These are phyloP conservation scores for Zaprionus taronus DNA, from an alignment of 1,140 invertebrate genomes.

Conservation along the genomic window DNA sequence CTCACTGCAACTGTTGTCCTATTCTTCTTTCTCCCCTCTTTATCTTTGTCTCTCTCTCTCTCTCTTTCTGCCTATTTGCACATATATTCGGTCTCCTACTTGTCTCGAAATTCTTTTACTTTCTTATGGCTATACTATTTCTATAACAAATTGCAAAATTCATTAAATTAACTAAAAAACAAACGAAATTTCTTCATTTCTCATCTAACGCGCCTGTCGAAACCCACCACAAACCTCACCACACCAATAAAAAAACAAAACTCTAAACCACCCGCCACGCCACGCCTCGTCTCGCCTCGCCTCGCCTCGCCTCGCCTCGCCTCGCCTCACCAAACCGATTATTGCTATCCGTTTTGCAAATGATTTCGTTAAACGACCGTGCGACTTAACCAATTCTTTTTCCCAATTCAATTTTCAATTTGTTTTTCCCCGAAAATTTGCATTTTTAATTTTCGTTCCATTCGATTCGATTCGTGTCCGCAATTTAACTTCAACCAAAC, in stretches of 20 bases:
- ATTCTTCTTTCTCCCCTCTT: slow-evolving; percentile 10
- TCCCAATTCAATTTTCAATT: slow-evolving; percentile 20
- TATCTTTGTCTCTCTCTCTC: slow-evolving; percentile 29
- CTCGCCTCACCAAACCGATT: slow-evolving; percentile 21
- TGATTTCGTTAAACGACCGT: slow-evolving; percentile 31
- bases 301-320: neutral
- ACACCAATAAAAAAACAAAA: neutral
- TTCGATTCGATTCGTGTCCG: slow-evolving; percentile 28
- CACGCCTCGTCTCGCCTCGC: neutral
- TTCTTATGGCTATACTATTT: slow-evolving; percentile 1
- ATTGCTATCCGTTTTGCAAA: slow-evolving; percentile 20
- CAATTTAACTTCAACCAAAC: slow-evolving; percentile 23
- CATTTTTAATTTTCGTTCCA: slow-evolving; percentile 24
- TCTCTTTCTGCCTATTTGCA: slow-evolving; percentile 3
- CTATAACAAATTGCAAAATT: slow-evolving; percentile 25
- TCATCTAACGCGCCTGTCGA: slow-evolving; percentile 59
- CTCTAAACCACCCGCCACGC: neutral
- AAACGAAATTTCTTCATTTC: slow-evolving; percentile 68
- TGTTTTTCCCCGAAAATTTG: slow-evolving; percentile 15
- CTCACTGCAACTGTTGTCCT: slow-evolving; percentile 32
- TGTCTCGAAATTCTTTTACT: slow-evolving; percentile 10
- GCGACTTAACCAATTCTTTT: slow-evolving; percentile 22
- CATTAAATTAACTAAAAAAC: slow-evolving; percentile 41
- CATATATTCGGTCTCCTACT: neutral
- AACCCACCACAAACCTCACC: slow-evolving; percentile 20